Evolutionary conservation across 2,797 vertebrate genomes (phyloP).

Genomic region (Rhincodon typus): DNA sequence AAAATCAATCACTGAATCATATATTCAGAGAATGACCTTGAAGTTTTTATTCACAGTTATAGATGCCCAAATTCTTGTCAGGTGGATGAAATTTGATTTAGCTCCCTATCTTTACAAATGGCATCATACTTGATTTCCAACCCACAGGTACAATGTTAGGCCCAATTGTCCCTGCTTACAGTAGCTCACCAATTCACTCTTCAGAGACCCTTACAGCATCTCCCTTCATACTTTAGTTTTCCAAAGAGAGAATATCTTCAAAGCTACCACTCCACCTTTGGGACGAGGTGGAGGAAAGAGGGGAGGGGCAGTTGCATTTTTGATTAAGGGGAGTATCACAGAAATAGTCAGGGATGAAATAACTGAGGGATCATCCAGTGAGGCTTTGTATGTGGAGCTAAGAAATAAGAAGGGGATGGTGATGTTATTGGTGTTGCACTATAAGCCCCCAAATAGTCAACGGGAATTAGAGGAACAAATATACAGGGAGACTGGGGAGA

Average conservation of each 20-base stretch:
- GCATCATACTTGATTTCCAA: background rate
- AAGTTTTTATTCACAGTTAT: background rate
- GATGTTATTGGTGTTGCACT: too few relatives aligned
- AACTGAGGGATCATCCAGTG: too few relatives aligned
- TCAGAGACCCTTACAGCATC: background rate
- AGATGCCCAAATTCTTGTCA: background rate
- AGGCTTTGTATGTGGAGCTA: too few relatives aligned
- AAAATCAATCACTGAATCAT: background rate
- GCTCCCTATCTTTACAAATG: background rate
- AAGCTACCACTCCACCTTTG: background rate
- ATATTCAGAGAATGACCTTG: background rate
- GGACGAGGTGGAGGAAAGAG: too few relatives aligned
- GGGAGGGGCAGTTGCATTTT: too few relatives aligned
- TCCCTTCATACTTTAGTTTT: background rate
- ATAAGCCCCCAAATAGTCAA: too few relatives aligned
- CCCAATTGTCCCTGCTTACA: background rate
- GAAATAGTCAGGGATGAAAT: too few relatives aligned
- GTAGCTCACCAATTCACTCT: background rate
- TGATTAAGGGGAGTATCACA: too few relatives aligned
- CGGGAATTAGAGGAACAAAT: too few relatives aligned
- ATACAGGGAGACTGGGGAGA: too few relatives aligned
- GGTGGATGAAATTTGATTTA: background rate
- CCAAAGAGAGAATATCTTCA: background rate
- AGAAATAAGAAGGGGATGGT: too few relatives aligned
- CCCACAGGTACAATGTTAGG: too few relatives aligned